phyloP scores from a whole-genome alignment of 2,113 vertebrate genomes.

The Lampris megalopsis region DNA sequence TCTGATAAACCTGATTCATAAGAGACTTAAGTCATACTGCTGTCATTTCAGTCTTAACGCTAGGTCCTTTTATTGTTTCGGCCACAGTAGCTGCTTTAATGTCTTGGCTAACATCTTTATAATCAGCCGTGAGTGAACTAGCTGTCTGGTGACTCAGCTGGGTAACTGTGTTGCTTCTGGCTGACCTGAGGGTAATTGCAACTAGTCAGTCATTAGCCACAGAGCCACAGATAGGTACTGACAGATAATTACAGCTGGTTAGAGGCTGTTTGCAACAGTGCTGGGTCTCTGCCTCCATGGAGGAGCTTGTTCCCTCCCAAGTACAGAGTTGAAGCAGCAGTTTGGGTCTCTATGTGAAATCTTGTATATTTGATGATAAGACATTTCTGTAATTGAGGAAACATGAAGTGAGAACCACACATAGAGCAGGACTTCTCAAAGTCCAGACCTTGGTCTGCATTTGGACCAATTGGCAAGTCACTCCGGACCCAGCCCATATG shows the following conservation, averaged over 20 bases:
- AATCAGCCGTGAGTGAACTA: constrained; percentile 69
- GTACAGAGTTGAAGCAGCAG: constrained; percentile 28
- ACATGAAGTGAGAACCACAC: no score
- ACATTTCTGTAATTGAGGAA: no score
- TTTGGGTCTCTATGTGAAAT: not conserved
- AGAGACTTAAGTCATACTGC: constrained; percentile 43
- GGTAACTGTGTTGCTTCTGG: constrained; percentile 64
- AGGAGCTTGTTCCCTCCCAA: constrained; percentile 30
- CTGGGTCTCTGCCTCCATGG: not conserved
- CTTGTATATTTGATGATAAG: no score
- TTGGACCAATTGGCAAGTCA: no score
- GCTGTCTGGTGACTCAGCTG: constrained; percentile 62
- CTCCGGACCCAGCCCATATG: no score
- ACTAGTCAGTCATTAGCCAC: constrained; percentile 70
- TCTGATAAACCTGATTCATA: constrained; percentile 74
- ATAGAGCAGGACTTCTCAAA: no score
- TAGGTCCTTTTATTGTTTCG: constrained; percentile 60
- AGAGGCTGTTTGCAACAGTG: constrained; percentile 52
- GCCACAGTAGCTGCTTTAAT: constrained; percentile 53
- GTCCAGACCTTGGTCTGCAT: no score
- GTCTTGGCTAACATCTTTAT: constrained; percentile 61
- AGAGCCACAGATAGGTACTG: constrained; percentile 51
- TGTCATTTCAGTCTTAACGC: constrained; percentile 60
- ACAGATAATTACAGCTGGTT: constrained; percentile 77
- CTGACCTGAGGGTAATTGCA: constrained; percentile 63